phyloP scores from a whole-genome alignment of 2,797 vertebrate species.

The Sebastes steindachneri region DNA sequence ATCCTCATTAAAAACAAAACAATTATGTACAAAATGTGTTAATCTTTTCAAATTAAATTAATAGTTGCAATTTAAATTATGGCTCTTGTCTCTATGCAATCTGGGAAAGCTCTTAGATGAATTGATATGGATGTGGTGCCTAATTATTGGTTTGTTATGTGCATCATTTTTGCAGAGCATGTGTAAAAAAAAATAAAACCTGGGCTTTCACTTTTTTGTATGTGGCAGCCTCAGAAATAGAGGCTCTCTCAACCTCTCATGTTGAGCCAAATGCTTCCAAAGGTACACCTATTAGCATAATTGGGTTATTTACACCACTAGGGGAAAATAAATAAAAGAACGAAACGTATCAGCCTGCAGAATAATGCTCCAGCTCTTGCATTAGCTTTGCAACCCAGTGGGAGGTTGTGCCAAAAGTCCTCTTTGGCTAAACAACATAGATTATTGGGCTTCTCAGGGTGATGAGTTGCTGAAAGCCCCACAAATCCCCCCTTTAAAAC shows the following conservation, averaged over 20 bases:
- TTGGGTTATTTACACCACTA: conserved; percentile 52
- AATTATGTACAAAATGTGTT: not conserved
- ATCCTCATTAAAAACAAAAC: not conserved
- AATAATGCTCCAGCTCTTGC: conserved; percentile 48
- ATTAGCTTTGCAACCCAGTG: conserved; percentile 51
- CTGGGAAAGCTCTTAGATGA: conserved; percentile 14
- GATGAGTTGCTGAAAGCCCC: conserved; percentile 61
- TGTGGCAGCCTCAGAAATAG: conserved; percentile 32
- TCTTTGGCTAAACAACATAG: conserved; percentile 72
- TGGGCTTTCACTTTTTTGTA: conserved; percentile 29
- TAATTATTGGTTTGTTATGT: conserved; percentile 14
- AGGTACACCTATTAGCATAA: conserved; percentile 57
- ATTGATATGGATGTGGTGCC: conserved; percentile 1
- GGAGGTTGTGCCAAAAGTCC: conserved; percentile 57
- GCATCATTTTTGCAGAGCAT: not conserved
- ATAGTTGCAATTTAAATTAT: not conserved
- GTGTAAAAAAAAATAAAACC: not conserved
- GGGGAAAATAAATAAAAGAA: conserved; percentile 26
- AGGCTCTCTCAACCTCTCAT: conserved; percentile 21
- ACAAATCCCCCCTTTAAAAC: conserved; percentile 58
- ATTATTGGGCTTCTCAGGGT: conserved; percentile 65
- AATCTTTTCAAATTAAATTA: not conserved
- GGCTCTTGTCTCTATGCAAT: not conserved
- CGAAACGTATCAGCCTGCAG: conserved; percentile 49
- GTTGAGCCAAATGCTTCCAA: conserved; percentile 53